A percentile compares a stretch with the other conserved stretches of the same genome.
Conservation (phyloP, 2,113 vertebrate genomes). For the Gymnogyps californianus region DNA sequence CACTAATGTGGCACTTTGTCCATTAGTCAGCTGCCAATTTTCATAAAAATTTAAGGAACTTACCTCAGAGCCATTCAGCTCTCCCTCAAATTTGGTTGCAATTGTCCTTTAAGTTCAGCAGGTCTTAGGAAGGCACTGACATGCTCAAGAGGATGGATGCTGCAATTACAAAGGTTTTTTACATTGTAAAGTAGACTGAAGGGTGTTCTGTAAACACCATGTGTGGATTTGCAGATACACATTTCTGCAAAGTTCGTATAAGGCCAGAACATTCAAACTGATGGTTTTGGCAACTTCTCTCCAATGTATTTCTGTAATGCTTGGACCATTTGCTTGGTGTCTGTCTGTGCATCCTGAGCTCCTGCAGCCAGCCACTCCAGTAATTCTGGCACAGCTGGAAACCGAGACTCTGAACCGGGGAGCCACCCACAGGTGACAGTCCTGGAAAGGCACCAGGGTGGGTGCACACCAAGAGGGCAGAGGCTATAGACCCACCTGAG, state of each 20-base stretch:
- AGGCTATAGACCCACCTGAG: neutral
- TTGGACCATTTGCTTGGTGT: neutral
- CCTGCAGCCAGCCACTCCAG: neutral
- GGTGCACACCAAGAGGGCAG: neutral
- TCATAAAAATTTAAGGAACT: neutral
- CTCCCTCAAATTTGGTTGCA: neutral
- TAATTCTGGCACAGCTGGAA: neutral
- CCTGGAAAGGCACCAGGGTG: neutral
- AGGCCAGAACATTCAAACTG: neutral
- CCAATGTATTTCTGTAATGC: neutral
- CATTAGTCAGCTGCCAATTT: neutral
- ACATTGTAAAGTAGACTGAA: neutral
- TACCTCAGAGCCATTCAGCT: neutral
- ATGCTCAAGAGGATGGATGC: neutral
- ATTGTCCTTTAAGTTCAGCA: neutral
- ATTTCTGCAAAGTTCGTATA: neutral
- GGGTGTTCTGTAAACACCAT: neutral
- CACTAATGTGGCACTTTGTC: neutral
- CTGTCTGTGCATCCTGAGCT: neutral
- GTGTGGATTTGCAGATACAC: neutral
- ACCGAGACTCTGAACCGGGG: neutral
- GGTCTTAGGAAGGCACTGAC: neutral
- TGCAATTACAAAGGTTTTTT: neutral
- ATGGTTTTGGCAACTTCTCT: neutral
- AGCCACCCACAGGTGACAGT: neutral